A percentile compares a stretch with the other conserved stretches of the same genome.
Evolutionary conservation across 92 coral and sea anemone genomes (phyloP).

Genomic region (Siderastrea siderea): DNA sequence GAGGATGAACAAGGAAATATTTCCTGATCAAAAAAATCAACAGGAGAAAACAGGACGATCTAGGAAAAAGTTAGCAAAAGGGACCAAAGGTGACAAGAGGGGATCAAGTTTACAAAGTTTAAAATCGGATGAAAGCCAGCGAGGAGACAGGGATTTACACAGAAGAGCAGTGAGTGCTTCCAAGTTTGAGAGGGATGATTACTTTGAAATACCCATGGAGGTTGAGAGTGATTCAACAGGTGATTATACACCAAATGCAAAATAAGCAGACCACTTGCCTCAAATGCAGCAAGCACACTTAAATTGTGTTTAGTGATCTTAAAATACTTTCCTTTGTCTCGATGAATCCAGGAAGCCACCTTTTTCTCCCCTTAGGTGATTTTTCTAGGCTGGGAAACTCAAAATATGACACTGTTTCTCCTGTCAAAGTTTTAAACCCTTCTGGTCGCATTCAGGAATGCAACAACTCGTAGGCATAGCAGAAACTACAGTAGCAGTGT

Average conservation of each 20-base stretch:
- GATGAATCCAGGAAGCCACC: too few relatives aligned
- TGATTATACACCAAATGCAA: background rate
- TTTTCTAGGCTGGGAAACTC: too few relatives aligned
- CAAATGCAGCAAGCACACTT: background rate
- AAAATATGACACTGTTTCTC: too few relatives aligned
- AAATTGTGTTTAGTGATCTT: too few relatives aligned
- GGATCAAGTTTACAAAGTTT: constrained; percentile 35
- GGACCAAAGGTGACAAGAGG: constrained; percentile 33
- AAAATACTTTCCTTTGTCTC: too few relatives aligned
- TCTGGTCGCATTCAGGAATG: too few relatives aligned
- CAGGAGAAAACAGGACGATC: constrained; percentile 33
- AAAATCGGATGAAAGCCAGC: constrained; percentile 16
- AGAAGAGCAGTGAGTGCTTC: constrained; percentile 11
- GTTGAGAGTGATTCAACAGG: constrained; percentile 97
- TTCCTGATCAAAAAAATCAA: constrained; percentile 29
- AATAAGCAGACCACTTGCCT: background rate
- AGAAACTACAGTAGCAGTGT: too few relatives aligned
- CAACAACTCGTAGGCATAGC: too few relatives aligned
- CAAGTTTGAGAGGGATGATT: constrained; percentile 83
- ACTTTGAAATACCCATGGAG: constrained; percentile 95
- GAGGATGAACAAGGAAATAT: constrained; percentile 29
- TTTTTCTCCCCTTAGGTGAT: too few relatives aligned
- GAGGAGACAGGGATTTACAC: constrained; percentile 11
- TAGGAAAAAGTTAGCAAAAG: constrained; percentile 32
- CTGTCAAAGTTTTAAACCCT: too few relatives aligned